Percentiles rank a stretch among this genome's conserved stretches.
Evolutionary conservation across 1,140 invertebrate species (phyloP).

Genomic region (Drosophila micromelanica): DNA sequence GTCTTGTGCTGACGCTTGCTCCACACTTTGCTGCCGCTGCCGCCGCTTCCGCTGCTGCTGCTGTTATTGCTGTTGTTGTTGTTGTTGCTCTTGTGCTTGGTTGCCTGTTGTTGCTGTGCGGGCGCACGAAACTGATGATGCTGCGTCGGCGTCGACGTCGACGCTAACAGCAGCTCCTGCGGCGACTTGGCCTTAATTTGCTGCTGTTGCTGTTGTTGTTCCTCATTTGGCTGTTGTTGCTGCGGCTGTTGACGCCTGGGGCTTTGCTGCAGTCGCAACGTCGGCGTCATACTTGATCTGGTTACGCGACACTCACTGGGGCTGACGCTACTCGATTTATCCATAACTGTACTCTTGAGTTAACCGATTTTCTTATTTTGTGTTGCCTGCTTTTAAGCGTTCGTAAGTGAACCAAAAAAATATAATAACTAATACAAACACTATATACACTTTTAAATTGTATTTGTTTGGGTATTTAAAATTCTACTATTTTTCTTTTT

Average conservation of each 20-base stretch:
- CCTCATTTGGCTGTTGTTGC: slow-evolving; percentile 22
- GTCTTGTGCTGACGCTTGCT: slow-evolving; percentile 73
- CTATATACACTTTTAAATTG: background rate
- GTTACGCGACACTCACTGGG: slow-evolving; percentile 78
- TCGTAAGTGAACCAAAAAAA: background rate
- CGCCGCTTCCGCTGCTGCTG: slow-evolving; percentile 49
- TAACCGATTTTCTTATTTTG: background rate
- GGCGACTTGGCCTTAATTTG: slow-evolving; percentile 33
- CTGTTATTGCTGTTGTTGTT: slow-evolving; percentile 10
- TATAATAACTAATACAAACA: background rate
- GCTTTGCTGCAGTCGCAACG: slow-evolving; percentile 54
- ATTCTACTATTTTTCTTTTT: background rate
- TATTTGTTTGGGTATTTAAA: background rate
- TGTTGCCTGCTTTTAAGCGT: background rate
- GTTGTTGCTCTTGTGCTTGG: slow-evolving; percentile 61
- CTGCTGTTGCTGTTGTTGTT: slow-evolving; percentile 31
- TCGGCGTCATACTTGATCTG: slow-evolving; percentile 70
- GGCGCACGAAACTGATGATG: slow-evolving; percentile 81
- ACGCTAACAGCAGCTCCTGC: slow-evolving; percentile 19
- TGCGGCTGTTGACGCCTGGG: slow-evolving; percentile 48
- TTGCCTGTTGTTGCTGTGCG: slow-evolving; percentile 63
- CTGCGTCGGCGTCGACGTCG: slow-evolving; percentile 27
- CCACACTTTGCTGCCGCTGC: slow-evolving; percentile 69
- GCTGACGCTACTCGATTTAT: slow-evolving; percentile 65
- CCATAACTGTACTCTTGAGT: slow-evolving; percentile 43